phyloP scores from a whole-genome alignment of 2,113 vertebrate species.

The Emydocephalus ijimae region DNA sequence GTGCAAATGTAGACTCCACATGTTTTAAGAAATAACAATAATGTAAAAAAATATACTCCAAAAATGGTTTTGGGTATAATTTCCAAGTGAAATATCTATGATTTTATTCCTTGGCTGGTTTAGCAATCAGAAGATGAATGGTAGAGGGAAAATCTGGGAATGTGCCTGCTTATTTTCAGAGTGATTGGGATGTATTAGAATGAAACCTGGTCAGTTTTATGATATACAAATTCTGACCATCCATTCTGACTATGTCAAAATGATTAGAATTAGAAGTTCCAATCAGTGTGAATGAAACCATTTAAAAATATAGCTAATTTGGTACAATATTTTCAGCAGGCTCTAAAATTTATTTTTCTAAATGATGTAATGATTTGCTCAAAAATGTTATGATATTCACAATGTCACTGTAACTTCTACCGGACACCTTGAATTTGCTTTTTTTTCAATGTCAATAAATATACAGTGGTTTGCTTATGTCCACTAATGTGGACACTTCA shows the following conservation, averaged over 20 bases:
- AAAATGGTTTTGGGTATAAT: constrained; percentile 19
- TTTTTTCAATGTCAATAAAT: neutral
- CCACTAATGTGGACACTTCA: neutral
- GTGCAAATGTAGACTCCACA: neutral
- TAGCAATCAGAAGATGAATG: neutral
- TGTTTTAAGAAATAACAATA: constrained; percentile 1
- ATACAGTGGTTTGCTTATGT: neutral
- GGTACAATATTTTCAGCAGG: neutral
- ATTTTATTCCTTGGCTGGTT: neutral
- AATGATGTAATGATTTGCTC: neutral
- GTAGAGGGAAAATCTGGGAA: neutral
- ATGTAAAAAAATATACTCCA: neutral
- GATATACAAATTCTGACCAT: constrained; percentile 36
- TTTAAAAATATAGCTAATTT: neutral
- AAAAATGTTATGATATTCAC: neutral
- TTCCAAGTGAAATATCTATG: neutral
- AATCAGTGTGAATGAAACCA: constrained; percentile 28
- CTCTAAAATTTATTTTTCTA: neutral
- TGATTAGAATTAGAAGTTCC: constrained; percentile 47
- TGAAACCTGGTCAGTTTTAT: neutral
- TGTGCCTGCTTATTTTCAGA: neutral
- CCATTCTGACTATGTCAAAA: constrained; percentile 38
- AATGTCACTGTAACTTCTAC: neutral
- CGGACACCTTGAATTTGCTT: neutral
- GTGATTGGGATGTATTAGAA: neutral